These are phyloP conservation scores for Microcebus tavaratra DNA, from an alignment of 2,113 vertebrate genomes.

Conservation along the genomic window DNA sequence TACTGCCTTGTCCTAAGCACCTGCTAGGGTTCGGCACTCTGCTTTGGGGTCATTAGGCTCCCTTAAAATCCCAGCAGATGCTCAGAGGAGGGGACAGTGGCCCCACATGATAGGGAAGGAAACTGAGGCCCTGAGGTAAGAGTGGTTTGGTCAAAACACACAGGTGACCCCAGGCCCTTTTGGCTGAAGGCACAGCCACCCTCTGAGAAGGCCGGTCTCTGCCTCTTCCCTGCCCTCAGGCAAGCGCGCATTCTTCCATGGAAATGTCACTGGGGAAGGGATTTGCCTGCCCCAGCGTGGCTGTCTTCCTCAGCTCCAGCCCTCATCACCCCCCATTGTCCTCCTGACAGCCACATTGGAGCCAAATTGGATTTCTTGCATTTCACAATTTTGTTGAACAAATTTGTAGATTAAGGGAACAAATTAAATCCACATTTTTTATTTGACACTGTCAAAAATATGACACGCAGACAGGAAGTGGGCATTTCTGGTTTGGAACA, in stretches of 20 bases:
- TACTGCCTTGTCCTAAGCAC: background rate
- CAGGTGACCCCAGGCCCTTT: background rate
- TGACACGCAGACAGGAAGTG: slow-evolving; percentile 52
- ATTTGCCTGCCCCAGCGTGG: background rate
- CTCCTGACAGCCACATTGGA: slow-evolving; percentile 59
- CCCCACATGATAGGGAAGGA: too few relatives aligned
- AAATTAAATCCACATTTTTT: slow-evolving; percentile 76
- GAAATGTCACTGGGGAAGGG: background rate
- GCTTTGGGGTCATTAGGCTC: fast-evolving
- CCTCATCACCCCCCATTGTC: slow-evolving; percentile 45
- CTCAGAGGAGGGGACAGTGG: background rate
- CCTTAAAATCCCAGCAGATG: background rate
- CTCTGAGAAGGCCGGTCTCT: background rate
- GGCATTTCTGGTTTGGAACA: background rate
- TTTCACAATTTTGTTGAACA: slow-evolving; percentile 77
- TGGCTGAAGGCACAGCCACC: background rate
- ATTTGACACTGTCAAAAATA: slow-evolving; percentile 66
- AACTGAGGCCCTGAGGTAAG: background rate
- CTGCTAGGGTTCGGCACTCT: background rate
- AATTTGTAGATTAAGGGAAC: slow-evolving; percentile 74
- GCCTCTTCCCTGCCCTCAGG: background rate
- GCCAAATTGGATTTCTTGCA: slow-evolving; percentile 70
- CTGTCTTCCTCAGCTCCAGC: slow-evolving; percentile 34
- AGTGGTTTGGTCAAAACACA: background rate
- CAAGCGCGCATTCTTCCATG: background rate